Conservation (phyloP, 2,797 vertebrate genomes). For the Chaetophractus vellerosus region DNA sequence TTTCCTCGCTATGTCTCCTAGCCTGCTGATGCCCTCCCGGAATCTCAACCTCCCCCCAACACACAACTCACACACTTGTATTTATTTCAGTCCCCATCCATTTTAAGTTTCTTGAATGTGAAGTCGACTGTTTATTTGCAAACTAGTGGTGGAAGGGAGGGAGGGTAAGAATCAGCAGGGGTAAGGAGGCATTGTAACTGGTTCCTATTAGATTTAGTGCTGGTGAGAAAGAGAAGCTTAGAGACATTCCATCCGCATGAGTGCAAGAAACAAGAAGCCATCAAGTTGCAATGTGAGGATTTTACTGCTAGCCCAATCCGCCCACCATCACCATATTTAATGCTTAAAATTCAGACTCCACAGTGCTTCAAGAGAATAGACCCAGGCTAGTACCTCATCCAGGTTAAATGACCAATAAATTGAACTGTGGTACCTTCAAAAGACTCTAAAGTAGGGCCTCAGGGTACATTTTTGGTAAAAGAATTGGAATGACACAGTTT, state of each 20-base stretch:
- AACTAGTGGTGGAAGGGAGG: constrained; percentile 11
- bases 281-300: not conserved
- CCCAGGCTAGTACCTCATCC: not conserved
- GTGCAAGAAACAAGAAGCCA: not conserved
- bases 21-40: too few species aligned
- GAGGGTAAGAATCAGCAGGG: not conserved
- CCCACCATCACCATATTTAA: not conserved
- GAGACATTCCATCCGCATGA: not conserved
- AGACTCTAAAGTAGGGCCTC: not conserved
- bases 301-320: not conserved
- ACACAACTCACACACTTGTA: not conserved
- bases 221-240: constrained; percentile 48
- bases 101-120: constrained; percentile 51
- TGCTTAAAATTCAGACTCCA: not conserved
- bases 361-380: not conserved
- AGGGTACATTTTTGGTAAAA: not conserved
- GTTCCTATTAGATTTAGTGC: constrained; percentile 70
- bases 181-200: constrained; percentile 35
- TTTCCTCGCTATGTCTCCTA: not conserved
- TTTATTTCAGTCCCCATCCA: not conserved
- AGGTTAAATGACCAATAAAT: not conserved
- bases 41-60: not conserved
- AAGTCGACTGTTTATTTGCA: constrained; percentile 46
- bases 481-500: not conserved
- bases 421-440: not conserved